Conservation (phyloP, 1,140 invertebrate genomes). For the Bathynomus jamesi region DNA sequence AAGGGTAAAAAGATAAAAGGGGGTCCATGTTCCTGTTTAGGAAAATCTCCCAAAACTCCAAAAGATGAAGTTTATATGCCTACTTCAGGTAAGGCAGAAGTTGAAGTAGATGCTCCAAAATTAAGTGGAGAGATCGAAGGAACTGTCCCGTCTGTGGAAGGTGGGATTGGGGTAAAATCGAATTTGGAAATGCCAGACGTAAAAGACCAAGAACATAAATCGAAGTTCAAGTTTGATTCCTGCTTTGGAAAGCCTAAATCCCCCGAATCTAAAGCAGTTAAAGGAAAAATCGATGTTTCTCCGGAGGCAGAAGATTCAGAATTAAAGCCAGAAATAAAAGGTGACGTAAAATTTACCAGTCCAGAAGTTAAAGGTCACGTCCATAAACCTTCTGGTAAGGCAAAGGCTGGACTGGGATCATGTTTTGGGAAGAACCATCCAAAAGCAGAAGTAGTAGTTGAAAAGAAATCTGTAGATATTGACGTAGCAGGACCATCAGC, state of each 20-base stretch:
- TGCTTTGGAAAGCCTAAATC: constrained; percentile 26
- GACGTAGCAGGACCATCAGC: constrained; percentile 2
- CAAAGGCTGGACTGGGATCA: constrained; percentile 24
- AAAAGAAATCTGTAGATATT: no score
- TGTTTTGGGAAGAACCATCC: constrained; percentile 12
- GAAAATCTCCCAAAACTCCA: constrained; percentile 15
- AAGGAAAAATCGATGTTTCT: constrained; percentile 14
- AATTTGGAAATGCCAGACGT: constrained; percentile 2
- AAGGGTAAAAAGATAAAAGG: constrained; percentile 18
- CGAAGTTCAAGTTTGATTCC: constrained; percentile 20
- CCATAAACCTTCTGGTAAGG: neutral
- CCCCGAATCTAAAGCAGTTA: neutral
- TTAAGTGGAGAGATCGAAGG: constrained; percentile 11
- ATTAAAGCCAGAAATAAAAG: constrained; percentile 4
- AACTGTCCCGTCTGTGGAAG: constrained; percentile 11
- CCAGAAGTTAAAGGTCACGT: no score
- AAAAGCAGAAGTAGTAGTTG: no score
- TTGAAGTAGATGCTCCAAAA: constrained; percentile 3
- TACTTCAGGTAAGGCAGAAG: constrained; percentile 5
- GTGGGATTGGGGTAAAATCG: constrained; percentile 4
- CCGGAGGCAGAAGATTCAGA: constrained; percentile 1
- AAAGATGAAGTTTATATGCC: constrained; percentile 16
- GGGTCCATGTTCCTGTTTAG: constrained; percentile 21
- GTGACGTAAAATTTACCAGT: neutral
- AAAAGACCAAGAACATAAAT: constrained; percentile 2